These are phyloP conservation scores for Bedellia somnulentella DNA, from an alignment of 2,888 invertebrate genomes.

Conservation along the genomic window DNA sequence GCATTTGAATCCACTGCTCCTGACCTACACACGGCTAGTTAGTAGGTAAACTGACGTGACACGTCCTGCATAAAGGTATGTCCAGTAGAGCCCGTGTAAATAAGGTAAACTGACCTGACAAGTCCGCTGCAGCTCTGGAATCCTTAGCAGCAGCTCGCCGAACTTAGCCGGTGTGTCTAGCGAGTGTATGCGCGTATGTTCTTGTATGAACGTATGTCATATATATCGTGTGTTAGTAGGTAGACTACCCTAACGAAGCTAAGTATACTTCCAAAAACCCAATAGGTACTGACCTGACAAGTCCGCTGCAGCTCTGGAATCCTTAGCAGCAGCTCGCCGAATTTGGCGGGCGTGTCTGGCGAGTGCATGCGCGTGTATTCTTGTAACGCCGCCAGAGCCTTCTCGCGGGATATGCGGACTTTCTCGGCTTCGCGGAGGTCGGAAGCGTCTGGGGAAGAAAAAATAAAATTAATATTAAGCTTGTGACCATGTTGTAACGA, in stretches of 20 bases:
- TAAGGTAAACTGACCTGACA: constrained; percentile 88
- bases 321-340: constrained; percentile 87
- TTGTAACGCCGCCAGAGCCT: constrained; percentile 88
- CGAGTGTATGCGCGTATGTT: neutral
- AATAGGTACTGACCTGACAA: constrained; percentile 74
- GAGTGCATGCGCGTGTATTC: constrained; percentile 90
- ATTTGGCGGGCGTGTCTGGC: constrained; percentile 91
- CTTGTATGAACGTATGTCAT: neutral
- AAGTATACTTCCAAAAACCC: neutral
- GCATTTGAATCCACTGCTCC: too few relatives aligned
- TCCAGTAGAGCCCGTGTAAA: too few relatives aligned
- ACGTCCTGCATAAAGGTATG: too few relatives aligned
- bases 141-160: constrained; percentile 79
- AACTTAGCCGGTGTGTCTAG: neutral
- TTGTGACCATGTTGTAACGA: too few relatives aligned
- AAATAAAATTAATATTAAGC: too few relatives aligned
- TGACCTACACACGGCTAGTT: too few relatives aligned
- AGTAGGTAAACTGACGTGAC: too few relatives aligned
- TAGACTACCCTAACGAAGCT: neutral
- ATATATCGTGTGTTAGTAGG: neutral
- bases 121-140: constrained; percentile 93
- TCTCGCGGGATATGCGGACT: constrained; percentile 91
- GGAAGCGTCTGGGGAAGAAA: constrained; percentile 72
- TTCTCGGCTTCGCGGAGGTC: constrained; percentile 92
- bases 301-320: constrained; percentile 95